These are phyloP conservation scores for Volucella inflata DNA, from an alignment of 2,888 invertebrate species.

Conservation along the genomic window DNA sequence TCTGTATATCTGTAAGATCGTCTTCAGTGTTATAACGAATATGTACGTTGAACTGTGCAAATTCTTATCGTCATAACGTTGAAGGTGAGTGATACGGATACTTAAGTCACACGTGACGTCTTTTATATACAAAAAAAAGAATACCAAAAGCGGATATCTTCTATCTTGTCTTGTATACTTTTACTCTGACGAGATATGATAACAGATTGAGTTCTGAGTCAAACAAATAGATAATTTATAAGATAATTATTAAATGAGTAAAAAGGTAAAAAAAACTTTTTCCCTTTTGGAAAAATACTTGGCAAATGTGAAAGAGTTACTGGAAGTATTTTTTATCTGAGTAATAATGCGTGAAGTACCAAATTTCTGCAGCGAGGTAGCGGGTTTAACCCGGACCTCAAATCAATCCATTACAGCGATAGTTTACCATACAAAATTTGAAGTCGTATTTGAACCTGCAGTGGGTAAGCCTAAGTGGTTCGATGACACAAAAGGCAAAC, in stretches of 20 bases:
- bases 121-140: not conserved
- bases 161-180: not conserved
- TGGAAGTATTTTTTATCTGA: no score
- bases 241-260: not conserved
- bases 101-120: slow-evolving; percentile 35
- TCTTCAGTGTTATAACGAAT: not conserved
- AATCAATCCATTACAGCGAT: no score
- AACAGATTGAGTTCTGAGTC: slow-evolving; percentile 28
- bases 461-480: no score
- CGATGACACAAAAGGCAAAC: no score
- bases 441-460: no score
- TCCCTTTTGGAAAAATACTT: slow-evolving; percentile 3
- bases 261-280: not conserved
- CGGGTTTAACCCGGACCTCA: no score
- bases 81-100: slow-evolving; percentile 37
- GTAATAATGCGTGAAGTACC: no score
- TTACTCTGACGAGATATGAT: not conserved
- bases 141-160: slow-evolving; percentile 10
- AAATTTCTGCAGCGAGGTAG: no score
- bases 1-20: not conserved
- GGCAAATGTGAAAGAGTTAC: not conserved
- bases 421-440: no score
- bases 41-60: slow-evolving; percentile 27
- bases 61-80: slow-evolving; percentile 25
- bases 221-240: slow-evolving; percentile 20